Conservation (phyloP, 2,113 vertebrate species). For the Eulemur rufifrons region DNA sequence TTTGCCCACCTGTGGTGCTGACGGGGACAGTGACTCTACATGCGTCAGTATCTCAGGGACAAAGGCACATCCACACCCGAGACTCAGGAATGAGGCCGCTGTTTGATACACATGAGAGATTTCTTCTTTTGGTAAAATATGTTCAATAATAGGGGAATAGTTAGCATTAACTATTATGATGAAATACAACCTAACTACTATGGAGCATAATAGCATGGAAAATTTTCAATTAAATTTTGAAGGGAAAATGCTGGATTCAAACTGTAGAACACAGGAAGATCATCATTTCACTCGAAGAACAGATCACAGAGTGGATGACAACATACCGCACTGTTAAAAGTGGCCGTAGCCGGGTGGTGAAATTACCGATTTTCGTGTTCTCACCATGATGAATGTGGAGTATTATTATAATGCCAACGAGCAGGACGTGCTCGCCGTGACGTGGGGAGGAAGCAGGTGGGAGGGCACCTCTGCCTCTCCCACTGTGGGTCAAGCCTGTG, state of each 20-base stretch:
- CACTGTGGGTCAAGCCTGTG: too few species aligned
- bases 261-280: background rate
- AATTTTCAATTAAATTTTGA: background rate
- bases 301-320: background rate
- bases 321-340: background rate
- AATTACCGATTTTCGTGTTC: background rate
- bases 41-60: background rate
- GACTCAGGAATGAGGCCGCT: background rate
- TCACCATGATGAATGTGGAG: background rate
- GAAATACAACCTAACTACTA: background rate
- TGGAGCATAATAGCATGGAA: background rate
- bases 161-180: background rate
- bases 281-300: background rate
- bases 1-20: background rate
- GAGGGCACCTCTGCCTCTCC: background rate
- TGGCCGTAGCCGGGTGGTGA: fast-evolving
- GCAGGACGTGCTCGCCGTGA: background rate
- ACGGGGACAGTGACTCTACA: background rate
- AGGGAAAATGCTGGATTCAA: background rate
- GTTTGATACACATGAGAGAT: background rate
- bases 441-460: background rate
- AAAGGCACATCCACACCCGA: background rate
- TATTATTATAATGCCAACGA: background rate
- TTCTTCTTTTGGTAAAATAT: background rate
- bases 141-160: background rate